Conservation (phyloP, 2,797 vertebrate genomes). For the Channa striata region DNA sequence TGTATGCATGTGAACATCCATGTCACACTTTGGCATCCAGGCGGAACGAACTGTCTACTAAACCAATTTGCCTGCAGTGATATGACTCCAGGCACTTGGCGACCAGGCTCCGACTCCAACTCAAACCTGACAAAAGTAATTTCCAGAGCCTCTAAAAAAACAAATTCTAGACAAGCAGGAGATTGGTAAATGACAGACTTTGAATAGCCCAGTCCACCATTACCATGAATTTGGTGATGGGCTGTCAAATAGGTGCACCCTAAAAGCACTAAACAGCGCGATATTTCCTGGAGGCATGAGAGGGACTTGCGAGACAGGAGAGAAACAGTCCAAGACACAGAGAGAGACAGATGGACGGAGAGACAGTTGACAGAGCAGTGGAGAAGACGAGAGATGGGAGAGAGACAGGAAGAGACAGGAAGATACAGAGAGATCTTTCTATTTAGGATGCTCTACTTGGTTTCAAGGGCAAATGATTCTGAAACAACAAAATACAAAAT, state of each 20-base stretch:
- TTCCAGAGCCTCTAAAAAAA: conserved; percentile 30
- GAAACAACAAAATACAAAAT: conserved; percentile 69
- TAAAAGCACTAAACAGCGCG: conserved; percentile 40
- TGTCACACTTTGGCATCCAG: conserved; percentile 6
- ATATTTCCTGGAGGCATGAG: conserved; percentile 31
- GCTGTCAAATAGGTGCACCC: conserved; percentile 53
- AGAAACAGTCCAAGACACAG: neutral
- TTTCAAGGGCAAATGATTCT: conserved; percentile 75
- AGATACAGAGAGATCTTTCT: conserved; percentile 24
- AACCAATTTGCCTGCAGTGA: conserved; percentile 17
- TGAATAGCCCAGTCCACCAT: conserved; percentile 34
- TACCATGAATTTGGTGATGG: conserved; percentile 43
- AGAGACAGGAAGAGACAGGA: neutral
- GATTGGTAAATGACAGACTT: conserved; percentile 52
- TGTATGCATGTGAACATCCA: neutral
- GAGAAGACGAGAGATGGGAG: neutral
- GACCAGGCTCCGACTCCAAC: conserved; percentile 14
- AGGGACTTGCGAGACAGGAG: neutral
- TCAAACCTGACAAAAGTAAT: conserved; percentile 50
- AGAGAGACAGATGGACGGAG: neutral
- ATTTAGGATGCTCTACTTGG: conserved; percentile 62
- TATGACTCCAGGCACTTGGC: conserved; percentile 32
- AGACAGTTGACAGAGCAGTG: too few relatives aligned
- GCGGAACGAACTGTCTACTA: conserved; percentile 23
- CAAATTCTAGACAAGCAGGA: conserved; percentile 30